Evolutionary conservation across 2,888 invertebrate genomes (phyloP).

Genomic region (Eulithis testata): DNA sequence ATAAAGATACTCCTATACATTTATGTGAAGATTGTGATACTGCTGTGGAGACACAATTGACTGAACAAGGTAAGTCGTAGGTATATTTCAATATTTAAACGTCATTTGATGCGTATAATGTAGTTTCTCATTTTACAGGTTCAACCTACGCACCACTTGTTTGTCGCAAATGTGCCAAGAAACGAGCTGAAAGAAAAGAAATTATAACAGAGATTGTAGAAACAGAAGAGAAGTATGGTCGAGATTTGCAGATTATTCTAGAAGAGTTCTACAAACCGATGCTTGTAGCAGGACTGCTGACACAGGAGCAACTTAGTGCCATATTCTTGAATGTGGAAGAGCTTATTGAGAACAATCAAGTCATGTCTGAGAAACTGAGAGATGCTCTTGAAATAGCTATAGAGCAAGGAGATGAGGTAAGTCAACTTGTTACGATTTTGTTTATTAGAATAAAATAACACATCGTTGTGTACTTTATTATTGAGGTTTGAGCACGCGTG

Average conservation of each 20-base stretch:
- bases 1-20: slow-evolving; percentile 86
- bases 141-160: slow-evolving; percentile 90
- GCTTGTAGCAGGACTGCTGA: slow-evolving; percentile 95
- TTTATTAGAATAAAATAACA: no score
- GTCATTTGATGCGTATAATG: slow-evolving; percentile 5
- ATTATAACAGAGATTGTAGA: slow-evolving; percentile 97
- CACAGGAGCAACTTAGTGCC: slow-evolving; percentile 95
- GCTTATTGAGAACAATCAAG: slow-evolving; percentile 93
- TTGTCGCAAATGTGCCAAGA: slow-evolving; percentile 95
- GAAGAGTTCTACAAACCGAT: slow-evolving; percentile 97
- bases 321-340: slow-evolving; percentile 98
- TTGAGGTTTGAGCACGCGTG: no score
- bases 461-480: no score
- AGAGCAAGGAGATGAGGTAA: slow-evolving; percentile 90
- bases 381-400: slow-evolving; percentile 93
- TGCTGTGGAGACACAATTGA: slow-evolving; percentile 89
- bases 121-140: slow-evolving; percentile 69
- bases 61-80: slow-evolving; percentile 83
- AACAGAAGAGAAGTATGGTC: slow-evolving; percentile 97
- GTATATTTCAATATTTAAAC: slow-evolving; percentile 1
- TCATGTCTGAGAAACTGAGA: slow-evolving; percentile 93
- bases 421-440: background rate
- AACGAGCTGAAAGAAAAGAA: slow-evolving; percentile 95
- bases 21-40: slow-evolving; percentile 95
- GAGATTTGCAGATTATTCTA: slow-evolving; percentile 95